Evolutionary conservation across 2,797 vertebrate species (phyloP).

Genomic region (Artibeus jamaicensis): DNA sequence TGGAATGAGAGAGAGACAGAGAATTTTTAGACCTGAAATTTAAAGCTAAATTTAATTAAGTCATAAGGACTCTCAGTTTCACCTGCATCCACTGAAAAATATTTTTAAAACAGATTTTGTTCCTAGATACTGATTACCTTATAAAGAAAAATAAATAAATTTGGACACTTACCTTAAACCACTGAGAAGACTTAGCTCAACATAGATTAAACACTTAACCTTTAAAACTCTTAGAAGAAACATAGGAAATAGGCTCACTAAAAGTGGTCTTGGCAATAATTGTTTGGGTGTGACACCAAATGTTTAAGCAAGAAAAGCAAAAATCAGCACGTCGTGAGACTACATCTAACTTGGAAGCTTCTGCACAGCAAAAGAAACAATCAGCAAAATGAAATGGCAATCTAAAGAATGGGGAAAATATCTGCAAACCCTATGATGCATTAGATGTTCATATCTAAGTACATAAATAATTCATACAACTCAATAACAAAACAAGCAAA

Average conservation of each 20-base stretch:
- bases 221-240: neutral
- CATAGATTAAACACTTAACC: neutral
- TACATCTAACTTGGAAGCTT: neutral
- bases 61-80: neutral
- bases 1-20: neutral
- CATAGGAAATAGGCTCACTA: neutral
- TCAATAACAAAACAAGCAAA: neutral
- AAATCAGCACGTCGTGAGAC: neutral
- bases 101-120: neutral
- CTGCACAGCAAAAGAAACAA: neutral
- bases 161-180: neutral
- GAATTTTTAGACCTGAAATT: neutral
- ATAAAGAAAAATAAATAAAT: neutral
- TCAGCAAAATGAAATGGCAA: neutral
- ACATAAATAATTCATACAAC: neutral
- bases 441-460: neutral
- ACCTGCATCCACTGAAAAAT: neutral
- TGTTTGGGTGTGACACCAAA: neutral
- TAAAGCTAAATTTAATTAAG: neutral
- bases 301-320: neutral
- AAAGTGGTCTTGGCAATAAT: neutral
- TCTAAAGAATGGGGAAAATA: neutral
- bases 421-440: neutral
- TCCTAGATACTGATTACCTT: neutral
- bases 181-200: neutral